Base-by-base conservation (phyloP, 2,113 vertebrate genomes). In the Gambusia affinis region DNA sequence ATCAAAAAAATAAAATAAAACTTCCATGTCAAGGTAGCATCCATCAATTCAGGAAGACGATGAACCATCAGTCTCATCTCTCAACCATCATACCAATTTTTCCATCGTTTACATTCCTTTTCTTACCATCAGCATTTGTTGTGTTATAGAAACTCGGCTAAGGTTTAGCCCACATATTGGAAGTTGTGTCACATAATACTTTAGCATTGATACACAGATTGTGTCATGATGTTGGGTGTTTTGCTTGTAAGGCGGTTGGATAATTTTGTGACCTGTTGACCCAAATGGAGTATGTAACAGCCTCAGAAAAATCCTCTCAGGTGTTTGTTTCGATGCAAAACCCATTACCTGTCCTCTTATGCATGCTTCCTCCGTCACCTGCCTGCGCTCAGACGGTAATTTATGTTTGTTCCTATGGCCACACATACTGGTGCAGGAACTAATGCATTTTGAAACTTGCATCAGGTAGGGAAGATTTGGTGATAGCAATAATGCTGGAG, bases 331-430 rank as follows among this genome's bases (percentile, higher is more conserved):
- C 8, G 2, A 73, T 51, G 67, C 29, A 35, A 82, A 47, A 78
- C 74, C 29, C 29, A 80, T 85, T 80, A 31, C 57, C 64, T 12
- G 17, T 42, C 66, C 75, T 71, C 33, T 57, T 67, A 66, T 82
- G 47, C 67, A 82, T 80, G 63, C 12, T 2, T 37, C 42, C 70
- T 82, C 69, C 72, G 44, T 81, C 83, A 81, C 64, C 67, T 60
- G 15, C 33, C 14, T 47, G 14, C 67, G 63, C 44, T 57, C 66
- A 60, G 37, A n/a, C 74, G 72, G 82, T 70, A 88, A 78, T 79
- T 70, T 64, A 78, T 73, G 39, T 80, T 79, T 74, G 87, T 91
- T 90, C 71, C 88, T 79, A 86, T 90, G 84, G 86, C 22, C 89
- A 92, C 82, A 51, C 64, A 79, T 80, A 71, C 73, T 60, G 67